Percentiles rank a stretch among this genome's conserved stretches.
Evolutionary conservation across 2,888 invertebrate species (phyloP).

Genomic region (Calliphora vomitoria): DNA sequence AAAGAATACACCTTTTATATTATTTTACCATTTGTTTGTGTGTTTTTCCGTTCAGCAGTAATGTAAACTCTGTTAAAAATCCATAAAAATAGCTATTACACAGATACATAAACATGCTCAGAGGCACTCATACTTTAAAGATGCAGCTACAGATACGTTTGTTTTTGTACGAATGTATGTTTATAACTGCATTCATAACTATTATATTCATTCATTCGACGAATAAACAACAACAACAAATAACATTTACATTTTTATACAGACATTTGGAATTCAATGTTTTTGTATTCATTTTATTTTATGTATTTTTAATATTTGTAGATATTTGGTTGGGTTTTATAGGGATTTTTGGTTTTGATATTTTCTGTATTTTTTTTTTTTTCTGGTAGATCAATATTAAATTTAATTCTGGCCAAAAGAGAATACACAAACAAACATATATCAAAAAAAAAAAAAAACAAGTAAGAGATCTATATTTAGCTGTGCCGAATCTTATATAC

Average conservation of each 20-base stretch:
- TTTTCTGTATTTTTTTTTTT: conserved; percentile 30
- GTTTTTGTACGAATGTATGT: neutral
- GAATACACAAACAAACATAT: conserved; percentile 28
- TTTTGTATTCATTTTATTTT: conserved; percentile 61
- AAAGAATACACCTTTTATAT: conserved; percentile 24
- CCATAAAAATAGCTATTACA: conserved; percentile 59
- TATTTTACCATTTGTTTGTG: conserved; percentile 12
- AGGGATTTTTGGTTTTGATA: conserved; percentile 35
- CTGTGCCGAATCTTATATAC: too few relatives aligned
- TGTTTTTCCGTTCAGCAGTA: conserved; percentile 17
- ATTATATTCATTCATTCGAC: conserved; percentile 43
- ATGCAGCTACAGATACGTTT: conserved; percentile 20
- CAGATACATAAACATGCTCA: neutral
- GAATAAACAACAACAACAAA: conserved; percentile 45
- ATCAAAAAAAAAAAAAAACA: neutral
- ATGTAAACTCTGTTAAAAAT: conserved; percentile 66
- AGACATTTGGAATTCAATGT: conserved; percentile 19
- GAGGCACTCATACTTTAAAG: neutral
- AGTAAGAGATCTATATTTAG: too few relatives aligned
- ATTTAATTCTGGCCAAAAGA: conserved; percentile 54
- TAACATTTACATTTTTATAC: conserved; percentile 27
- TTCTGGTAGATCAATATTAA: conserved; percentile 29
- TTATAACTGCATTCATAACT: conserved; percentile 41
- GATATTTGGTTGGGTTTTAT: conserved; percentile 40
- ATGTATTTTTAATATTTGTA: conserved; percentile 51